phyloP scores from a whole-genome alignment of 2,113 vertebrate genomes.

The Paradoxurus hermaphroditus region DNA sequence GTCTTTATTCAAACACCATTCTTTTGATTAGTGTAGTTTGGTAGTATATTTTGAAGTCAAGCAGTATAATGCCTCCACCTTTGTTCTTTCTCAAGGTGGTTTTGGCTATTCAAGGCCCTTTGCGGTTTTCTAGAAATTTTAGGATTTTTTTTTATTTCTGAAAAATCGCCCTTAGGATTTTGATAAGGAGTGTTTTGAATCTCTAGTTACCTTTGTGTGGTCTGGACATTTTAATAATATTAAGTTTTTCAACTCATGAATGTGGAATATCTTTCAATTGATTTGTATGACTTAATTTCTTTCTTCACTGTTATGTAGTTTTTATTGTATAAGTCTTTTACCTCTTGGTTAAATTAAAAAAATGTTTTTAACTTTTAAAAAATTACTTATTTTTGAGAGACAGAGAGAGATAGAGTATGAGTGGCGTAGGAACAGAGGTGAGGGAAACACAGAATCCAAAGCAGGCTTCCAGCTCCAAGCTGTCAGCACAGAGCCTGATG shows the following conservation, averaged over 20 bases:
- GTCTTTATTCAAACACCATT: not conserved
- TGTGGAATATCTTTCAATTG: not conserved
- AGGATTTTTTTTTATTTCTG: not conserved
- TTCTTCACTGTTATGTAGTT: not conserved
- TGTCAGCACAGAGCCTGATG: too few species aligned
- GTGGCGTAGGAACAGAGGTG: too few species aligned
- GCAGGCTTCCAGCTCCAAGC: too few species aligned
- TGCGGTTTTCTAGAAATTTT: not conserved
- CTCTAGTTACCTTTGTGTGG: not conserved
- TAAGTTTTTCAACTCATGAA: not conserved
- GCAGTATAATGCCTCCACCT: not conserved
- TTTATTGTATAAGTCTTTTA: not conserved
- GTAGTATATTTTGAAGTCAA: not conserved
- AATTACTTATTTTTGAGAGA: too few species aligned
- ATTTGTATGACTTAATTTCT: not conserved
- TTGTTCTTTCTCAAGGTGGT: not conserved
- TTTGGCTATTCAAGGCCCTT: not conserved
- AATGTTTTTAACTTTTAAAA: too few species aligned
- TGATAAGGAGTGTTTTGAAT: not conserved
- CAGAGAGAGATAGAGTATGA: too few species aligned
- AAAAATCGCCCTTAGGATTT: not conserved
- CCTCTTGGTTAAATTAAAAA: not conserved
- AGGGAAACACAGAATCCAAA: too few species aligned
- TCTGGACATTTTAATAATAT: not conserved
- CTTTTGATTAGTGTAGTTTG: not conserved